Evolutionary conservation across 2,113 vertebrate genomes (phyloP).

Genomic region (Chionodraco myersi): DNA sequence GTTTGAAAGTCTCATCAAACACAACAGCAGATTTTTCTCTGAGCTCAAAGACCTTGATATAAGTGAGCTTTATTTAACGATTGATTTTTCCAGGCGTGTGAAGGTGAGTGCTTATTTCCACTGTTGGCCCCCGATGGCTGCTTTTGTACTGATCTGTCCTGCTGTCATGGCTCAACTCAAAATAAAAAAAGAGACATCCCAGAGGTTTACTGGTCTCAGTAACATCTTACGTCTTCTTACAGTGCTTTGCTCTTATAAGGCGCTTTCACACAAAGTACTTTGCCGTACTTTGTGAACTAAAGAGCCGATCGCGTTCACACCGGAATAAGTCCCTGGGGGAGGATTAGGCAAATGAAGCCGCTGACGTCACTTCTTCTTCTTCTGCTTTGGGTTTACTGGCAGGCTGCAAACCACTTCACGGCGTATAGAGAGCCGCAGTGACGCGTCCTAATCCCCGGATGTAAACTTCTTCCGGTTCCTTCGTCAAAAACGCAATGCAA

Average conservation of each 20-base stretch:
- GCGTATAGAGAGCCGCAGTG: too few species aligned
- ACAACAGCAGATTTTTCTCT: neutral
- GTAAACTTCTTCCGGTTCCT: too few species aligned
- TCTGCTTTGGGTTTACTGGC: too few species aligned
- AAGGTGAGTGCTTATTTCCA: slow-evolving; percentile 35
- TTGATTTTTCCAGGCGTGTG: slow-evolving; percentile 48
- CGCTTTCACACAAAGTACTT: too few species aligned
- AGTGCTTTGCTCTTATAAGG: neutral
- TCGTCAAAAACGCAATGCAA: too few species aligned
- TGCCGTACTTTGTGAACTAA: too few species aligned
- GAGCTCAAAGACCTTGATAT: slow-evolving; percentile 16
- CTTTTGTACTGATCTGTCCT: slow-evolving; percentile 43
- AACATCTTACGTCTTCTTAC: slow-evolving; percentile 36
- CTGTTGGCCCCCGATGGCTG: slow-evolving; percentile 19
- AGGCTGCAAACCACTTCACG: too few species aligned
- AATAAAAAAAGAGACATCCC: slow-evolving; percentile 45
- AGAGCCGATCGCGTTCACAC: too few species aligned
- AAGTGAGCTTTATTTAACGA: slow-evolving; percentile 7
- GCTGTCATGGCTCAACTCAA: slow-evolving; percentile 54
- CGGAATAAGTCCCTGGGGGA: too few species aligned
- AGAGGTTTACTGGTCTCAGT: slow-evolving; percentile 6
- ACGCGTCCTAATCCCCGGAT: too few species aligned
- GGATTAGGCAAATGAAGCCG: too few species aligned
- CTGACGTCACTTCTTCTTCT: too few species aligned
- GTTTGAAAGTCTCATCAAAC: slow-evolving; percentile 10